phyloP scores from a whole-genome alignment of 2,888 invertebrate genomes.

The Neria commutata region DNA sequence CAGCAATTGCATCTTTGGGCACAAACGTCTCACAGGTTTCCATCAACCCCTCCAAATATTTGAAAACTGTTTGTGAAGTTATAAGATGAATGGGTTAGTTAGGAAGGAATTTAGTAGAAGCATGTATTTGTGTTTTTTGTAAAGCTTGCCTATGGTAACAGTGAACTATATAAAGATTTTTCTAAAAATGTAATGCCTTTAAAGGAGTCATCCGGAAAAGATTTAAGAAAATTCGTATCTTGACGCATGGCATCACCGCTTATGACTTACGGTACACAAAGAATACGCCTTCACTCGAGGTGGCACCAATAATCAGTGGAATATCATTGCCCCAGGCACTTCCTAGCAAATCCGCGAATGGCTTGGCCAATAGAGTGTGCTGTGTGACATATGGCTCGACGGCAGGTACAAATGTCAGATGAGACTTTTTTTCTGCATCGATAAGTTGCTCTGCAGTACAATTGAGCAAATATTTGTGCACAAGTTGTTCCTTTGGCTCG shows the following conservation, averaged over 20 bases:
- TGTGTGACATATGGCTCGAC: slow-evolving; percentile 42
- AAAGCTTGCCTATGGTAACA: too few species aligned
- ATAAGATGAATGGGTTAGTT: too few species aligned
- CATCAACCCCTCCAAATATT: too few species aligned
- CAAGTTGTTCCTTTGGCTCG: slow-evolving; percentile 43
- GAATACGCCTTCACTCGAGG: slow-evolving; percentile 44
- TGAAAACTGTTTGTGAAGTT: too few species aligned
- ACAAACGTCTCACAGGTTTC: slow-evolving; percentile 29
- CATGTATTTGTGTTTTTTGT: too few species aligned
- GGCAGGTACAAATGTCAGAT: slow-evolving; percentile 43
- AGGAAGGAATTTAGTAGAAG: too few species aligned
- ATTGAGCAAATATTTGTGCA: slow-evolving; percentile 46
- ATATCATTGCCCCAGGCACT: slow-evolving; percentile 43
- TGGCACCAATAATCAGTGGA: slow-evolving; percentile 43
- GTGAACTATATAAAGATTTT: too few species aligned
- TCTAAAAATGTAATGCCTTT: slow-evolving; percentile 11
- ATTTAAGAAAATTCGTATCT: not conserved
- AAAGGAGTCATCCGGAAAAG: not conserved
- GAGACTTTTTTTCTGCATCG: slow-evolving; percentile 34
- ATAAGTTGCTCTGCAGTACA: slow-evolving; percentile 38
- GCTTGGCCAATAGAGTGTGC: slow-evolving; percentile 38
- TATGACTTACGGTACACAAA: slow-evolving; percentile 30
- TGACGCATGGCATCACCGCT: not conserved
- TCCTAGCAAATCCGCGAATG: slow-evolving; percentile 35
- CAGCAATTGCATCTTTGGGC: slow-evolving; percentile 26